Evolutionary conservation across 1,140 invertebrate species (phyloP), one percentile per base, ranked within the genome.

Genomic region (Cephus cinctus): DNA sequence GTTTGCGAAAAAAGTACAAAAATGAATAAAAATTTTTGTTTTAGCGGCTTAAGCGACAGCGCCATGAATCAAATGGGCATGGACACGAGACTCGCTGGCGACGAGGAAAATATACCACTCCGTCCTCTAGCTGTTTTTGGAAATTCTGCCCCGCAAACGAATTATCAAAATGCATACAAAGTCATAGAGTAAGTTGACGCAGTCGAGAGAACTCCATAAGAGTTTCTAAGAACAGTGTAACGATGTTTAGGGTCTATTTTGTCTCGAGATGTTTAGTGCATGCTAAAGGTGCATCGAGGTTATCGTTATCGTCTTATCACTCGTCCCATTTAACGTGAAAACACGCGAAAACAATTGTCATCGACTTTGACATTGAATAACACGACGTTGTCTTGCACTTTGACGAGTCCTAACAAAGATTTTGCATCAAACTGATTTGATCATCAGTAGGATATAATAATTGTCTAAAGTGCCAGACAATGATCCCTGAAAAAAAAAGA

Each of bases 81-180:
- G 39, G 72, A 71, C 43, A 46, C 60, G 8, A 63, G 69, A 35
- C 31, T 73, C 41, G 57, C 67, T 9, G 73, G 69, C 4, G 81
- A 80, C 47, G 84, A 85, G 61, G 89, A 90, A 61, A 84, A 82
- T 59, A 90, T 92, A 66, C 89, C 88, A 14, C 71, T 92, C 57
- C 78, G 87, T 49, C 86, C 89, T 19, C 75, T 92, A 23, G 81
- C 86, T 56, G 80, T 87, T 40, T 87, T 86, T 59, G 82, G 83
- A 19, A 84, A 86, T 61, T 75, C 80, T 21, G 78, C 55, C 15
- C 69, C 73, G 31, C 64, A 83, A 36, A 81, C 78, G 61, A 81
- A 79, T 59, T 82, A 83, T 56, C 78, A 80, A 52, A 56, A 50
- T 39, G 61, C 65, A 14, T 60, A 76, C 49, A 78, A 78, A 78